Conservation (phyloP, 2,113 vertebrate species). For the Apteryx owenii region DNA sequence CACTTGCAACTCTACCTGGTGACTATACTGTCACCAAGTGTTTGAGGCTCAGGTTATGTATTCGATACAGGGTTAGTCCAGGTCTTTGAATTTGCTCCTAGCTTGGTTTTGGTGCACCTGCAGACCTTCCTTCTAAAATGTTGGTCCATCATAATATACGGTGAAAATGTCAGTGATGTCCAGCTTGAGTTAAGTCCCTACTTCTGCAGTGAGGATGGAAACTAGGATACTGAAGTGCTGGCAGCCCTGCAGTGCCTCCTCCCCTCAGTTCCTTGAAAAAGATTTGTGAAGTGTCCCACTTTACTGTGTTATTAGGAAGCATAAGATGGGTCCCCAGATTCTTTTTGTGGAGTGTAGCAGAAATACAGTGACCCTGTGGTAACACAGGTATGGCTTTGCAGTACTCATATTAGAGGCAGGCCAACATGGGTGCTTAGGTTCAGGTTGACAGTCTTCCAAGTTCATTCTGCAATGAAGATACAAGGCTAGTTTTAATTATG, state of each 20-base stretch:
- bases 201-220: background rate
- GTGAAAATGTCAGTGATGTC: background rate
- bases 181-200: background rate
- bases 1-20: background rate
- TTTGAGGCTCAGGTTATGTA: background rate
- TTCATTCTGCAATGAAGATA: background rate
- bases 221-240: background rate
- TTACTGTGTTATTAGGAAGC: background rate
- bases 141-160: accelerated
- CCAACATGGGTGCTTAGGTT: background rate
- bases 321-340: background rate
- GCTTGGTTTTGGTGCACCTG: background rate
- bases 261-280: background rate
- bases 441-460: background rate
- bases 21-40: background rate
- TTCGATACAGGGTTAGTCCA: background rate
- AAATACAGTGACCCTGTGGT: background rate
- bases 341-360: background rate
- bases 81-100: background rate
- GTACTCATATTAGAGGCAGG: background rate
- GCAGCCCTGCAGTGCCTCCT: background rate
- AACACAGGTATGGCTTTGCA: background rate
- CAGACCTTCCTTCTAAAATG: background rate
- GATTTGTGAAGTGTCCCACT: background rate
- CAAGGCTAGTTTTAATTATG: background rate